Evolutionary conservation across 2,797 vertebrate genomes (phyloP).

Genomic region (Pangasius krempfi): DNA sequence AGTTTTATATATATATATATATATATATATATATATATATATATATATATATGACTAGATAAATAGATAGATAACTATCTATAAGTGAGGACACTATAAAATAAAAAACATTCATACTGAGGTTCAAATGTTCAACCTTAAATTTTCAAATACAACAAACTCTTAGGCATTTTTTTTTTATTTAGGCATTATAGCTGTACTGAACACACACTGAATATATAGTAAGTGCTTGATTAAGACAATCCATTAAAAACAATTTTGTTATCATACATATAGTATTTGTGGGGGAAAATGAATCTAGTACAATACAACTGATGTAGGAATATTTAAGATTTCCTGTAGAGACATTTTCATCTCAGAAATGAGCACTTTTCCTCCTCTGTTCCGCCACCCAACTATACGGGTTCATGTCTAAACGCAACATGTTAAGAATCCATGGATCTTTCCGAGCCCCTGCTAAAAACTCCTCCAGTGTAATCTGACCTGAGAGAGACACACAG

Average conservation of each 20-base stretch:
- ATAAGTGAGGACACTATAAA: no score
- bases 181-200: not conserved
- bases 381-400: conserved; percentile 73
- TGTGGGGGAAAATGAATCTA: not conserved
- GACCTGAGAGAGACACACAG: conserved; percentile 57
- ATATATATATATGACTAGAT: not conserved
- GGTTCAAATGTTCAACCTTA: not conserved
- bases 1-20: not conserved
- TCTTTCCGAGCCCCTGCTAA: conserved; percentile 73
- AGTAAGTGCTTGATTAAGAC: not conserved
- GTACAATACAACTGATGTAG: not conserved
- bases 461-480: conserved; percentile 72
- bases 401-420: conserved; percentile 76
- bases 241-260: not conserved
- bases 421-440: conserved; percentile 75
- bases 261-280: not conserved
- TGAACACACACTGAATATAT: not conserved
- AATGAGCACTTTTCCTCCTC: conserved; percentile 71
- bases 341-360: conserved; percentile 49
- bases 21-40: no score
- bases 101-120: not conserved
- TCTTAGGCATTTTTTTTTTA: not conserved
- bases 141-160: not conserved
- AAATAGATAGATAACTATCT: not conserved
- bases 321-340: not conserved